Percentiles rank a stretch among this genome's conserved stretches.
These are phyloP conservation scores for Champsocephalus esox DNA, from an alignment of 2,797 vertebrate genomes.

Conservation along the genomic window DNA sequence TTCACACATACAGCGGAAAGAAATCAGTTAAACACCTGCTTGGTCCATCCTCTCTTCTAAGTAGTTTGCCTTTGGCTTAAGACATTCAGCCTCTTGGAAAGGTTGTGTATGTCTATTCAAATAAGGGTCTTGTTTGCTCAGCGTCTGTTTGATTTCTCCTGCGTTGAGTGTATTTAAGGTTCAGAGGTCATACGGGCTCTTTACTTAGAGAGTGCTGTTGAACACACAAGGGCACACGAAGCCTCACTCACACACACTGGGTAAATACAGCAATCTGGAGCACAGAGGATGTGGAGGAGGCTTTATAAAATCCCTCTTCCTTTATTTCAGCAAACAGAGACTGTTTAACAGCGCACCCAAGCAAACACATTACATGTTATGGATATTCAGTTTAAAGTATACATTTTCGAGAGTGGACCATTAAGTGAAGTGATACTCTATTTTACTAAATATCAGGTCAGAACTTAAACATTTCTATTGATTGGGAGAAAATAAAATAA, in stretches of 20 bases:
- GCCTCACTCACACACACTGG: slow-evolving; percentile 70
- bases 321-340: slow-evolving; percentile 80
- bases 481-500: background rate
- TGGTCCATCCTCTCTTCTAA: slow-evolving; percentile 30
- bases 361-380: slow-evolving; percentile 66
- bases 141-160: slow-evolving; percentile 82
- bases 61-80: slow-evolving; percentile 43
- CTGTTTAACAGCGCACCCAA: slow-evolving; percentile 64
- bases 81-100: slow-evolving; percentile 72
- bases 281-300: slow-evolving; percentile 74
- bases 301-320: slow-evolving; percentile 77
- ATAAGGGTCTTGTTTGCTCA: slow-evolving; percentile 82
- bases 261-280: slow-evolving; percentile 84
- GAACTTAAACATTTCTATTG: slow-evolving; percentile 6
- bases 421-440: background rate
- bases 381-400: slow-evolving; percentile 29
- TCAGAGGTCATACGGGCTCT: slow-evolving; percentile 83
- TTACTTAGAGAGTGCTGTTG: slow-evolving; percentile 81
- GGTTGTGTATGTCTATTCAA: slow-evolving; percentile 78
- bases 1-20: slow-evolving; percentile 28
- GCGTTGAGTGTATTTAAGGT: slow-evolving; percentile 80
- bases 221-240: slow-evolving; percentile 78
- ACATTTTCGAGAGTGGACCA: slow-evolving; percentile 6
- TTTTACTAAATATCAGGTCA: background rate
- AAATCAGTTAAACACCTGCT: slow-evolving; percentile 38